phyloP scores from a whole-genome alignment of 2,888 invertebrate species.

The Junonia oenone region DNA sequence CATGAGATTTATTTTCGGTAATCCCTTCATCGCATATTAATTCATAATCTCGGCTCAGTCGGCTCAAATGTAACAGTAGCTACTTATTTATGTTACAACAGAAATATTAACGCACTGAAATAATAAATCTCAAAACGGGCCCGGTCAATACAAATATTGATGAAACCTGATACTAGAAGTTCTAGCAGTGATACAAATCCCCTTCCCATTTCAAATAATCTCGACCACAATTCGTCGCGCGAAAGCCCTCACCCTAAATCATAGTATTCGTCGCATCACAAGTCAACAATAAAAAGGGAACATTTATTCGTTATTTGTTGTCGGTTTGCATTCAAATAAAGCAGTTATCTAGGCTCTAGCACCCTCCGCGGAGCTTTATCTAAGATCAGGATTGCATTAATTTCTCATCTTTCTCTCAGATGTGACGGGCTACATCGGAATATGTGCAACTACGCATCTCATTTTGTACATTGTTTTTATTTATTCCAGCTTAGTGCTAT shows the following conservation, averaged over 20 bases:
- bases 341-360: conserved; percentile 68
- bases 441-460: conserved; percentile 54
- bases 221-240: conserved; percentile 68
- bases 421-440: conserved; percentile 36
- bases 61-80: conserved; percentile 20
- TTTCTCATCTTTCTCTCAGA: conserved; percentile 55
- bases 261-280: conserved; percentile 65
- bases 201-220: conserved; percentile 58
- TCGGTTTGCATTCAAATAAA: conserved; percentile 77
- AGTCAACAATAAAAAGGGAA: conserved; percentile 70
- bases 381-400: conserved; percentile 75
- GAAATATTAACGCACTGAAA: neutral
- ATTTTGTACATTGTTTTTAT: conserved; percentile 34
- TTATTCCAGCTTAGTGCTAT: too few species aligned
- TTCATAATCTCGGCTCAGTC: conserved; percentile 26
- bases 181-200: conserved; percentile 66
- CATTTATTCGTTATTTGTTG: conserved; percentile 78
- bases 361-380: conserved; percentile 68
- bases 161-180: conserved; percentile 58
- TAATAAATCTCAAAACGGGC: neutral
- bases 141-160: conserved; percentile 52
- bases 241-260: conserved; percentile 70
- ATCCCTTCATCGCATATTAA: conserved; percentile 28
- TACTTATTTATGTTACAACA: conserved; percentile 6
- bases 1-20: conserved; percentile 19